Evolutionary conservation across 2,888 invertebrate species (phyloP), one percentile per base, ranked within the genome.

Genomic region (Agriopis leucophaearia): DNA sequence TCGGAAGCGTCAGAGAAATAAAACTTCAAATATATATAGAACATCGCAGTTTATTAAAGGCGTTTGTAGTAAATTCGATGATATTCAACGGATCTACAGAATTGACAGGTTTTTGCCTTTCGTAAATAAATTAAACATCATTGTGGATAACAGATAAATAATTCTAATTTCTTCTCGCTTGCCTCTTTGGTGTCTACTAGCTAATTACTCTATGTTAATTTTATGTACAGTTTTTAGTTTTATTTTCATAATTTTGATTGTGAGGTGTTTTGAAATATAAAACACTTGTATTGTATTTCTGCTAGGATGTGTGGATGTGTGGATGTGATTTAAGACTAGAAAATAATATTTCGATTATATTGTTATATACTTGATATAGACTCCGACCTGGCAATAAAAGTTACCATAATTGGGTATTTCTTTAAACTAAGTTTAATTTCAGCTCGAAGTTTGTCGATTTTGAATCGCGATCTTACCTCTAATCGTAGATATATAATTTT

Each of bases 151-250:
- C 93, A 93, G 88, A 88, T 90, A 92, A 89, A 92, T 91, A 91
- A 80, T 81, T 88, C 83, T 87, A 88, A 85, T 84, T 85, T 81
- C 75, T 82, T 76, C 80, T 86, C 81, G 84, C 85, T 87, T 84
- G 88, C 93, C 90, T 94, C 94, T 94, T 94, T 94, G 94, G 94
- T 93, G 84, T 93, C 90, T 92, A 93, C 93, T 93, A 94, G 93
- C 94, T 94, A 92, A 88, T 79, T 81, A 84, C 71, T 81, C 76
- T 82, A 74, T 71, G 75, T 78, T 78, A 79, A 65, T 71, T 65
- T 67, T 78, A 80, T 80, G 72, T 84, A 84, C 79, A 83, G 72
- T 70, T 77, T 44, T 69, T 12, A 8, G n/a, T n/a, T n/a, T 42
- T 55, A 42, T 13, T 42, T 13, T 73, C 73, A 75, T 70, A 73